Conservation (phyloP, 2,888 invertebrate genomes). For the Cetonia aurata region DNA sequence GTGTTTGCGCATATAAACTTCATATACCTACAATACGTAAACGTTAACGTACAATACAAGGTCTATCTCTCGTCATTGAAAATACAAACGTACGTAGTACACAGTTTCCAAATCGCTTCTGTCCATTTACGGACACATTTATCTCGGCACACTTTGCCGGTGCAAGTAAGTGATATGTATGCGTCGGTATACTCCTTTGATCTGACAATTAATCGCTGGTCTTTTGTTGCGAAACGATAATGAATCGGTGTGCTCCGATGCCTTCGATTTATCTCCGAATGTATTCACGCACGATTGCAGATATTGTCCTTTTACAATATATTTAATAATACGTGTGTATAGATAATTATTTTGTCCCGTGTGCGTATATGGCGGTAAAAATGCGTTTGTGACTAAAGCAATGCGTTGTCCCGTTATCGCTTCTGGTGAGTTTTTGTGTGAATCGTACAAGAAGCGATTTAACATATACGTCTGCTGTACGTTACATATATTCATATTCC, state of each 20-base stretch:
- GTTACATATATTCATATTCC: constrained; percentile 2
- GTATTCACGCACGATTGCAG: constrained; percentile 21
- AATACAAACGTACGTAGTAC: constrained; percentile 13
- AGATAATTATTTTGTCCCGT: constrained; percentile 12
- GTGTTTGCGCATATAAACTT: not conserved
- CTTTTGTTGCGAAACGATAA: constrained; percentile 31
- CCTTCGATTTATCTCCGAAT: constrained; percentile 22
- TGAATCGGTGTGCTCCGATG: constrained; percentile 15
- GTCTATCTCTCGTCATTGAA: constrained; percentile 23
- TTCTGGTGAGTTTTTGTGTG: constrained; percentile 16
- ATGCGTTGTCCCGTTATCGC: constrained; percentile 10
- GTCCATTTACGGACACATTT: constrained; percentile 31
- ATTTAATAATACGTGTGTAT: too few relatives aligned
- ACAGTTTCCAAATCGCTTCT: constrained; percentile 18
- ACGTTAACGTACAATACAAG: constrained; percentile 10
- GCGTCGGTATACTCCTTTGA: constrained; percentile 33
- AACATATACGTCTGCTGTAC: constrained; percentile 9
- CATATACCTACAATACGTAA: not conserved
- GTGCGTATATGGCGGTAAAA: constrained; percentile 26
- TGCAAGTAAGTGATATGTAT: constrained; percentile 16
- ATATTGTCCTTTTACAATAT: constrained; percentile 15
- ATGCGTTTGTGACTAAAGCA: constrained; percentile 24
- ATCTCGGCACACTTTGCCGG: constrained; percentile 19
- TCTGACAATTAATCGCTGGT: constrained; percentile 19
- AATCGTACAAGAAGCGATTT: constrained; percentile 10